A percentile compares a stretch with the other conserved stretches of the same genome.
Evolutionary conservation across 2,797 vertebrate species (phyloP).

Genomic region (Psittacula derbiana): DNA sequence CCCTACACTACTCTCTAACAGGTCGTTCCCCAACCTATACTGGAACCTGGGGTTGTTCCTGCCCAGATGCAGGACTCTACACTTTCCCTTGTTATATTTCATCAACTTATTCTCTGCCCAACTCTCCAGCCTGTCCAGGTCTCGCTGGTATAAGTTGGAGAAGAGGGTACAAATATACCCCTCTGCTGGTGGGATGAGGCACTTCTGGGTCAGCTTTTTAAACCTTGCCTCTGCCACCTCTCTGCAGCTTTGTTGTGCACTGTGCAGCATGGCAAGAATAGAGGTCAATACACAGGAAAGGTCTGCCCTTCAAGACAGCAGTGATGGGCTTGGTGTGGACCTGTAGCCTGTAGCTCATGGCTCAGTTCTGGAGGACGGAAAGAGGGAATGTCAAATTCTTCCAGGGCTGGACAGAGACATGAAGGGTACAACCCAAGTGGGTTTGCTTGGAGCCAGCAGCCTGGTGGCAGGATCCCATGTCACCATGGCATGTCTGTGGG

Average conservation of each 20-base stretch:
- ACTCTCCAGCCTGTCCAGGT: too few species aligned
- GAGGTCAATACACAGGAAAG: not conserved
- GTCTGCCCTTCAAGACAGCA: not conserved
- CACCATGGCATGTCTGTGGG: fast-evolving
- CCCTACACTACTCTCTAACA: too few species aligned
- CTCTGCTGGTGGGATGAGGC: not conserved
- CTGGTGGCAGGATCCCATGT: not conserved
- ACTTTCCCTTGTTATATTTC: too few species aligned
- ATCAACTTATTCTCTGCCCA: too few species aligned
- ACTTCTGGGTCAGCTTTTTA: not conserved
- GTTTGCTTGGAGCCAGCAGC: not conserved
- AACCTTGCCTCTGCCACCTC: not conserved
- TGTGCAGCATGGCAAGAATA: fast-evolving
- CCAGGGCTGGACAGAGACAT: not conserved
- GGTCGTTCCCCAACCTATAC: too few species aligned
- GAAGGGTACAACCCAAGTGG: not conserved
- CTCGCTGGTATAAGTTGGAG: not conserved
- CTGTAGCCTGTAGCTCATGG: not conserved
- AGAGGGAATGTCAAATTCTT: not conserved
- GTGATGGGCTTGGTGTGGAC: not conserved
- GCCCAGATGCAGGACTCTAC: too few species aligned
- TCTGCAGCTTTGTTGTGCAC: not conserved
- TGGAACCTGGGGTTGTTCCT: too few species aligned
- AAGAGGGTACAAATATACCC: not conserved
- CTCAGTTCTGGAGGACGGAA: not conserved